Conservation (phyloP, 2,797 vertebrate species). For the Galago senegalensis region DNA sequence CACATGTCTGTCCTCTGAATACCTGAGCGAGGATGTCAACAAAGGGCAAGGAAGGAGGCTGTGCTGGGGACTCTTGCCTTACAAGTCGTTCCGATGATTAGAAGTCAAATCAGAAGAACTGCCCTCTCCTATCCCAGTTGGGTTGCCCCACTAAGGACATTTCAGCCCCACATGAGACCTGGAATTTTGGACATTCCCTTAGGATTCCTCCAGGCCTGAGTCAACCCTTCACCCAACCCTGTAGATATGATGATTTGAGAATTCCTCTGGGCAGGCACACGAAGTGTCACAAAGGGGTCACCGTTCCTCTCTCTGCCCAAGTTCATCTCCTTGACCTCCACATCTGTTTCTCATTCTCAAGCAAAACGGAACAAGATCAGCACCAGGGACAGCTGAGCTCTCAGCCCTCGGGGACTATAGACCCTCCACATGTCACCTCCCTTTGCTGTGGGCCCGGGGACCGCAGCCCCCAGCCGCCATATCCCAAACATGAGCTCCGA, state of each 20-base stretch:
- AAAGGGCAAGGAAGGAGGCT: accelerated
- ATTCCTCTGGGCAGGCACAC: accelerated
- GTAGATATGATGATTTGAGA: too few relatives aligned
- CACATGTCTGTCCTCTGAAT: neutral
- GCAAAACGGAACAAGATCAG: neutral
- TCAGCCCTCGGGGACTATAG: neutral
- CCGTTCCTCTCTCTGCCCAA: neutral
- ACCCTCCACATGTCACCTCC: neutral
- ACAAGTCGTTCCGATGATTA: neutral
- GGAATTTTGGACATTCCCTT: too few relatives aligned
- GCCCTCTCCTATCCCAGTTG: accelerated
- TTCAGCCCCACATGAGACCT: accelerated
- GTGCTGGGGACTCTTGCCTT: too few relatives aligned
- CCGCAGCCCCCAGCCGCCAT: neutral
- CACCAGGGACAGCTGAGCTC: accelerated
- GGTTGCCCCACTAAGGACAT: too few relatives aligned
- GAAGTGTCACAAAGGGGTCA: neutral
- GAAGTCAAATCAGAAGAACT: neutral
- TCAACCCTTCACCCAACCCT: neutral
- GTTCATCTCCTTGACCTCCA: neutral
- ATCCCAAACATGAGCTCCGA: neutral
- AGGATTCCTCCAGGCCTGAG: neutral
- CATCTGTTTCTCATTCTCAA: neutral
- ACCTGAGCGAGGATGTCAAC: neutral
- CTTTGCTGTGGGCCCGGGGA: neutral